A percentile compares a stretch with the other conserved stretches of the same genome.
Conservation (phyloP, 2,113 vertebrate genomes). For the Apistogramma diplotaenia region DNA sequence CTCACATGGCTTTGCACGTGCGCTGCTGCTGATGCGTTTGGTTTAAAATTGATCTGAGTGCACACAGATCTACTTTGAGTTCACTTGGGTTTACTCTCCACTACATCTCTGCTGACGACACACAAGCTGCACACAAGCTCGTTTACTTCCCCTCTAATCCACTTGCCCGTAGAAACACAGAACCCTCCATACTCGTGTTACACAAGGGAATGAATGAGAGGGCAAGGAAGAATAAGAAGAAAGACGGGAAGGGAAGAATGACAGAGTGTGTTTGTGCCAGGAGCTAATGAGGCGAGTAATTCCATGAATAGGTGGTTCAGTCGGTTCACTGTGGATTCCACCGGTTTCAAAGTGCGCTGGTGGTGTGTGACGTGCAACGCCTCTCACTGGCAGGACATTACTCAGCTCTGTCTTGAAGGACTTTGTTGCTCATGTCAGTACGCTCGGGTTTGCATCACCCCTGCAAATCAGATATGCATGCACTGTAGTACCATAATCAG, state of each 20-base stretch:
- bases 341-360: constrained; percentile 24
- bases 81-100: neutral
- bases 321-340: constrained; percentile 28
- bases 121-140: neutral
- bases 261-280: constrained; percentile 51
- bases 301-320: constrained; percentile 37
- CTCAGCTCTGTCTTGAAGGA: constrained; percentile 36
- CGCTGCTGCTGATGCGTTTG: neutral
- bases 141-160: neutral
- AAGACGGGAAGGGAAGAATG: constrained; percentile 22
- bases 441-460: neutral
- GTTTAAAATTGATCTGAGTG: neutral
- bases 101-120: neutral
- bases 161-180: constrained; percentile 13
- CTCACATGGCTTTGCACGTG: neutral
- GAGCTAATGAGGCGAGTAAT: constrained; percentile 60
- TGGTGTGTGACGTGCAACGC: constrained; percentile 32
- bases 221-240: neutral
- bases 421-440: neutral
- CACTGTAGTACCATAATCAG: neutral
- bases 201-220: constrained; percentile 29
- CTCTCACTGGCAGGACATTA: constrained; percentile 47
- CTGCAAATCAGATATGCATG: neutral
- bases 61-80: neutral
- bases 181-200: constrained; percentile 25